Evolutionary conservation across 2,797 vertebrate species (phyloP).

Genomic region (Urosaurus nigricauda): DNA sequence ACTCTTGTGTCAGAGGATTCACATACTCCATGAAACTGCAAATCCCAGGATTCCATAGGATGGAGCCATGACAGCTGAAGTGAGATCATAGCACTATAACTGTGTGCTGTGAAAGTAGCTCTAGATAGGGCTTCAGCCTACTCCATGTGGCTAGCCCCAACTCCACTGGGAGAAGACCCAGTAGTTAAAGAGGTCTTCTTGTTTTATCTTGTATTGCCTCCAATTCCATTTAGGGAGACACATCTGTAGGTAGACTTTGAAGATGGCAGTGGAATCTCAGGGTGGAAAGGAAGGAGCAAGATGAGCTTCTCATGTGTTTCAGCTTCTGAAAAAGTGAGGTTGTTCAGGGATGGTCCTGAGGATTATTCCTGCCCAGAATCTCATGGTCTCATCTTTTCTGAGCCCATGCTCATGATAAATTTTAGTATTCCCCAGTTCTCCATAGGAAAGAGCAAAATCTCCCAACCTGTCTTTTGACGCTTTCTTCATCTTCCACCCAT

Average conservation of each 20-base stretch:
- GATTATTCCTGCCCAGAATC: not conserved
- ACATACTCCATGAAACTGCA: too few relatives aligned
- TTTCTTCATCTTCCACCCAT: not conserved
- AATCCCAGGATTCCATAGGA: too few relatives aligned
- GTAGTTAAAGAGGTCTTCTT: not conserved
- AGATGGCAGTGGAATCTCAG: not conserved
- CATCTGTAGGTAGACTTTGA: not conserved
- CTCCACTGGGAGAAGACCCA: not conserved
- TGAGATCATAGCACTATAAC: too few relatives aligned
- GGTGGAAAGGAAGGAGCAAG: not conserved
- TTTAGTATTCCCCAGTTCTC: not conserved
- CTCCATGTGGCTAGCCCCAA: not conserved
- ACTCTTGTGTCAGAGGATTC: too few relatives aligned
- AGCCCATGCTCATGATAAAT: not conserved
- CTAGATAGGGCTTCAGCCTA: not conserved
- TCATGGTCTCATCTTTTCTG: not conserved
- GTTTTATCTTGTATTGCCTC: not conserved
- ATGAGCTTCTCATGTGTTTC: not conserved
- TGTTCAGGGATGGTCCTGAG: not conserved
- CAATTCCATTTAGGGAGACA: not conserved
- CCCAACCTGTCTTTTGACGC: not conserved
- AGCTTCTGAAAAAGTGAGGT: not conserved
- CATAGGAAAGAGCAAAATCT: not conserved
- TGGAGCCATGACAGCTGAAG: too few relatives aligned
- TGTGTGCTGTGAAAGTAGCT: too few relatives aligned